Percentiles rank a stretch among this genome's conserved stretches.
Evolutionary conservation across 2,113 vertebrate species (phyloP).

Genomic region (Motacilla alba): DNA sequence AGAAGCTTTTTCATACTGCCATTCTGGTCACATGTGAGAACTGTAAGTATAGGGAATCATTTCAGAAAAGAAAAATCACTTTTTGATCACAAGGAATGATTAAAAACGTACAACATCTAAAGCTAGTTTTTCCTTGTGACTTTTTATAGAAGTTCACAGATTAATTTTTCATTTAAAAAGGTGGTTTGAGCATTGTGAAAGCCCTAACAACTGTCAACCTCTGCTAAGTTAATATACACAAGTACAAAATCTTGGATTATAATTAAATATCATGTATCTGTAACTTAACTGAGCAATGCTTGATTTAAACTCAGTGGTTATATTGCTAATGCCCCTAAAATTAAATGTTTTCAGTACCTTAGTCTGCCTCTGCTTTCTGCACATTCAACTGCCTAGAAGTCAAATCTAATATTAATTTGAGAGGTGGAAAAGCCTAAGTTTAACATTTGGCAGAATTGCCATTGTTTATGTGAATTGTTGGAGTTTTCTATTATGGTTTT

Average conservation of each 20-base stretch:
- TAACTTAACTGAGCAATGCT: not conserved
- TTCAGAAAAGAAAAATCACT: not conserved
- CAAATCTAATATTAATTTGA: constrained; percentile 3
- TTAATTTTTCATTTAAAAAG: not conserved
- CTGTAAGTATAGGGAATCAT: not conserved
- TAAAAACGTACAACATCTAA: not conserved
- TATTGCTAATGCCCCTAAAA: not conserved
- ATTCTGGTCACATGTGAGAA: not conserved
- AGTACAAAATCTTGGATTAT: not conserved
- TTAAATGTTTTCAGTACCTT: not conserved
- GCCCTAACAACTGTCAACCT: not conserved
- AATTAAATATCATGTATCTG: not conserved
- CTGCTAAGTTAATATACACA: not conserved
- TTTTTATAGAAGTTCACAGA: not conserved
- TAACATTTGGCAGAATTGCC: constrained; percentile 15
- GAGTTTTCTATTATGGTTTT: constrained; percentile 48
- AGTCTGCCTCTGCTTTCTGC: not conserved
- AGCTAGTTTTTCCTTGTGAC: not conserved
- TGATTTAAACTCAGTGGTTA: not conserved
- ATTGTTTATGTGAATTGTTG: not conserved
- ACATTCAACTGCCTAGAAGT: not conserved
- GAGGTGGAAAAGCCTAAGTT: not conserved
- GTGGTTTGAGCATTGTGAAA: not conserved
- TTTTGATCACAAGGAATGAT: not conserved
- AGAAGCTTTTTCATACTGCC: not conserved